Conservation (phyloP, 2,113 vertebrate species). For the Mirounga angustirostris region DNA sequence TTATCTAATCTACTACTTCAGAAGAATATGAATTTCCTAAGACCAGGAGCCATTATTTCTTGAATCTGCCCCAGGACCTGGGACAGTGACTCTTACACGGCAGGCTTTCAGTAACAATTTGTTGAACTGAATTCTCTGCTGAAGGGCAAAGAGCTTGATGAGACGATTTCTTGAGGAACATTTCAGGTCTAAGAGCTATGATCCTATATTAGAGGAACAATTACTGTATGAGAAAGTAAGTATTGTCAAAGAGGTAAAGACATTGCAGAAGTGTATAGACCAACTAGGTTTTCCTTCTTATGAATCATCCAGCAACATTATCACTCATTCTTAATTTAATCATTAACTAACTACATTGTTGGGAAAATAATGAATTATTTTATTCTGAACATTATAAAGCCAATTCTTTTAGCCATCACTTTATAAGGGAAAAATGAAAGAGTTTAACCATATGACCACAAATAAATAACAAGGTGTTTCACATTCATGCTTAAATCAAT, state of each 20-base stretch:
- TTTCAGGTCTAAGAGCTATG: background rate
- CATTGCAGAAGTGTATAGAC: background rate
- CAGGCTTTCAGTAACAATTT: conserved; percentile 47
- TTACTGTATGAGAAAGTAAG: conserved; percentile 49
- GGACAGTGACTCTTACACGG: background rate
- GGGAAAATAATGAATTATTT: background rate
- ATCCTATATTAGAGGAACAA: conserved; percentile 2
- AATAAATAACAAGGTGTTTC: background rate
- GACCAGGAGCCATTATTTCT: background rate
- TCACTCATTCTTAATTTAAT: background rate
- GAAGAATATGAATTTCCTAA: conserved; percentile 51
- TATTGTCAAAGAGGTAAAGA: conserved; percentile 19
- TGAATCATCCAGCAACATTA: background rate
- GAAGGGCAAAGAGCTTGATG: background rate
- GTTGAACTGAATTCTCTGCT: conserved; percentile 2
- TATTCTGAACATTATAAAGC: background rate
- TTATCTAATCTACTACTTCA: background rate
- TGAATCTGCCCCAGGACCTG: background rate
- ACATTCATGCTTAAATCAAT: background rate
- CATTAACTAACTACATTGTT: background rate
- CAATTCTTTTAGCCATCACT: background rate
- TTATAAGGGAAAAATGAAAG: conserved; percentile 1
- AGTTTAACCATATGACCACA: background rate
- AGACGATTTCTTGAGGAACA: background rate
- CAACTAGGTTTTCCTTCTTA: background rate